Evolutionary conservation across 2,888 invertebrate genomes (phyloP).

Genomic region (Germaria angustata): DNA sequence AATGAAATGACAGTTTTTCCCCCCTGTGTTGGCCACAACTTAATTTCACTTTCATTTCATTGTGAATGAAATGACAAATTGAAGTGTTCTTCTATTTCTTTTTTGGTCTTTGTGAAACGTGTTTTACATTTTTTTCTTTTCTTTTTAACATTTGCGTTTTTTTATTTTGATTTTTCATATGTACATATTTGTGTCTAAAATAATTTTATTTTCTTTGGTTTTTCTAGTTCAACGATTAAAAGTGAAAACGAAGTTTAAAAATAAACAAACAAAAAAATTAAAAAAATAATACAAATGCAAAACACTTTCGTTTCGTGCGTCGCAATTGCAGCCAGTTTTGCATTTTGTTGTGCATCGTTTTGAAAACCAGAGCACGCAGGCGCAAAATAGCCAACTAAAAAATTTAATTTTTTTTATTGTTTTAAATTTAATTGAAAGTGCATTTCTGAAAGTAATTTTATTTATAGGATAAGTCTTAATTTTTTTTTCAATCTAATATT

Average conservation of each 20-base stretch:
- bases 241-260: constrained; percentile 53
- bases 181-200: constrained; percentile 2
- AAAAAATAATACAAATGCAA: constrained; percentile 19
- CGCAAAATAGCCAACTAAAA: constrained; percentile 21
- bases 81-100: neutral
- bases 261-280: constrained; percentile 1
- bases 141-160: neutral
- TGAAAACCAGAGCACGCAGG: constrained; percentile 35
- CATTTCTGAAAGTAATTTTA: neutral
- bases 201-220: constrained; percentile 24
- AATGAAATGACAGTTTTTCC: too few relatives aligned
- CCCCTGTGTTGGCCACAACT: too few relatives aligned
- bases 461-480: too few relatives aligned
- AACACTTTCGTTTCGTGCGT: constrained; percentile 55
- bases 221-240: constrained; percentile 63
- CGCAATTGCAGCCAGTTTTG: constrained; percentile 8
- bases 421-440: neutral
- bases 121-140: constrained; percentile 32
- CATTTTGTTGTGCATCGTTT: neutral
- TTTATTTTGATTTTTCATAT: neutral
- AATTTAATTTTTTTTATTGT: neutral
- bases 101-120: constrained; percentile 1
- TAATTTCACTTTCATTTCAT: constrained; percentile 54
- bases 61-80: constrained; percentile 56
- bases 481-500: too few relatives aligned